Conservation (phyloP, 1,140 invertebrate species). For the Micrasema minimum region DNA sequence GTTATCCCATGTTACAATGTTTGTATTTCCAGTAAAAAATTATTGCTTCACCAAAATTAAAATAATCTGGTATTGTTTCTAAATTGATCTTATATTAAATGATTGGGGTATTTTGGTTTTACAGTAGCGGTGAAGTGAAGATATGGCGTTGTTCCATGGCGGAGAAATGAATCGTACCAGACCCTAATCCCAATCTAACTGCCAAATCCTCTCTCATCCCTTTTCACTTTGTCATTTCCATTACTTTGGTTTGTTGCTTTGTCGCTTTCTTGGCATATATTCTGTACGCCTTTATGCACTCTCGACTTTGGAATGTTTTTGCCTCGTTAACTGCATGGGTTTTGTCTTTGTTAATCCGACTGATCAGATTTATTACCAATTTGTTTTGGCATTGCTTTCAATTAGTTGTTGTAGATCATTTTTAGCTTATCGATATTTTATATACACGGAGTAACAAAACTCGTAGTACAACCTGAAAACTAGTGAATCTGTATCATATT, state of each 20-base stretch:
- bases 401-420: slow-evolving; percentile 14
- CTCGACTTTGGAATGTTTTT: not conserved
- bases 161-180: slow-evolving; percentile 53
- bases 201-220: slow-evolving; percentile 42
- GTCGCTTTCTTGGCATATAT: slow-evolving; percentile 43
- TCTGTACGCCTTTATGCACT: not conserved
- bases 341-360: slow-evolving; percentile 4
- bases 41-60: no score
- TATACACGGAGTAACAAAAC: no score
- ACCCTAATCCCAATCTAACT: slow-evolving; percentile 52
- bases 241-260: slow-evolving; percentile 46
- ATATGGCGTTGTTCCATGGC: slow-evolving; percentile 55
- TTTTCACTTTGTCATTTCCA: slow-evolving; percentile 29
- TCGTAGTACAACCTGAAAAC: no score
- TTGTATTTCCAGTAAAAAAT: no score
- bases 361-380: slow-evolving; percentile 6
- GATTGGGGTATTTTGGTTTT: slow-evolving; percentile 52
- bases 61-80: no score
- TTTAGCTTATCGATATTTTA: not conserved
- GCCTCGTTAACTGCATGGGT: slow-evolving; percentile 11
- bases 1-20: no score
- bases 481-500: no score
- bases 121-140: slow-evolving; percentile 56
- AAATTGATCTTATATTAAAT: no score
- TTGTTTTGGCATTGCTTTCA: slow-evolving; percentile 20